Percentiles rank a stretch among this genome's conserved stretches.
phyloP scores from a whole-genome alignment of 2,888 invertebrate species.

The Xanthorhoe designata region DNA sequence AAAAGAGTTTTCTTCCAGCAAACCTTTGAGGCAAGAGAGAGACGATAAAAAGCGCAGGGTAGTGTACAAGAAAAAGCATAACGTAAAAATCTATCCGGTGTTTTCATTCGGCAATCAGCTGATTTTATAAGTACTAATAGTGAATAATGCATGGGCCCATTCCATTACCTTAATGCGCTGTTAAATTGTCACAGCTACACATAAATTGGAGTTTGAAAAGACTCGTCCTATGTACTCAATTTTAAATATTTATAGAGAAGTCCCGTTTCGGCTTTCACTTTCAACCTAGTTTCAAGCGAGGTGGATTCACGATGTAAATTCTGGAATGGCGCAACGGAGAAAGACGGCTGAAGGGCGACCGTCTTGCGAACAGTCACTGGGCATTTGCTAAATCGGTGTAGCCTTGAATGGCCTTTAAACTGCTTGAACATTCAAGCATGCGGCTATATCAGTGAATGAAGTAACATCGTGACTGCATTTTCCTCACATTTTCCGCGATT shows the following conservation, averaged over 20 bases:
- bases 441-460: conserved; percentile 11
- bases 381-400: conserved; percentile 4
- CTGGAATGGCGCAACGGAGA: conserved; percentile 11
- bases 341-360: conserved; percentile 8
- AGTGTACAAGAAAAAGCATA: too few species aligned
- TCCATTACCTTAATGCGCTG: background rate
- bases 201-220: background rate
- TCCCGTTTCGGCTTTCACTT: conserved; percentile 19
- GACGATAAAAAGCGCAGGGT: too few species aligned
- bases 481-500: conserved; percentile 29
- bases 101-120: conserved; percentile 57
- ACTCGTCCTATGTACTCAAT: conserved; percentile 1
- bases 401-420: conserved; percentile 6
- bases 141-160: background rate
- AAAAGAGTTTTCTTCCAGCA: too few species aligned
- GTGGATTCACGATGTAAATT: conserved; percentile 7
- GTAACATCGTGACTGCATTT: conserved; percentile 19
- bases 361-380: conserved; percentile 8
- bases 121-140: conserved; percentile 34
- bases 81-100: too few species aligned
- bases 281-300: conserved; percentile 18
- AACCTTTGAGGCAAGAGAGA: too few species aligned
- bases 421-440: conserved; percentile 3
- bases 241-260: conserved; percentile 11
- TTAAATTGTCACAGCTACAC: background rate